Conservation (phyloP, 1,140 invertebrate genomes). For the Holotrichia oblita region DNA sequence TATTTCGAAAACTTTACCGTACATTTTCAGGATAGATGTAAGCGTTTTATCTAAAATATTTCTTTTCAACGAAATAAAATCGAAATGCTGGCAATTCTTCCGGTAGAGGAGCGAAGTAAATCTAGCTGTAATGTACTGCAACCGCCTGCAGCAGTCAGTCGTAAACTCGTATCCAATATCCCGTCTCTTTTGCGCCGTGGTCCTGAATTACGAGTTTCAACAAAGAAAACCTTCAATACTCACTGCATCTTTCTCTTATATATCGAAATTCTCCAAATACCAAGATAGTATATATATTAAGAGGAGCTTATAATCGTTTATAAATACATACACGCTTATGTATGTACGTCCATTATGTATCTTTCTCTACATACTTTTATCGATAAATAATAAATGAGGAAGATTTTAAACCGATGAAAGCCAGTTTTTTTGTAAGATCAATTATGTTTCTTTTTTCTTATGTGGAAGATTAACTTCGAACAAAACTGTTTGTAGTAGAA, state of each 20-base stretch:
- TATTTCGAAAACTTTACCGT: background rate
- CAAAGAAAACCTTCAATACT: conserved; percentile 16
- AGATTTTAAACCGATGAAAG: too few species aligned
- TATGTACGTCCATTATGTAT: too few species aligned
- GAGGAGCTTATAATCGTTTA: background rate
- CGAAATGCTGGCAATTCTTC: conserved; percentile 15
- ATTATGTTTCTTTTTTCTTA: too few species aligned
- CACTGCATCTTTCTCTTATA: conserved; percentile 16
- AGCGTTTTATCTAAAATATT: conserved; percentile 13
- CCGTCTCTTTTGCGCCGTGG: background rate
- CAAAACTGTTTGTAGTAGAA: too few species aligned
- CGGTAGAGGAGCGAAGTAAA: conserved; percentile 10
- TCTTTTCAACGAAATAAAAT: conserved; percentile 6
- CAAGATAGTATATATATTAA: background rate
- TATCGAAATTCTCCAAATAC: background rate
- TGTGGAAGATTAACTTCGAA: too few species aligned
- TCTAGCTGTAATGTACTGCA: conserved; percentile 11
- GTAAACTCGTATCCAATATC: conserved; percentile 20
- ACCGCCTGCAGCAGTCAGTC: conserved; percentile 18
- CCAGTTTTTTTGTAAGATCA: too few species aligned
- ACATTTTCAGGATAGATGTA: background rate
- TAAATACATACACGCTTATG: background rate
- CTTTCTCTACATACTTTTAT: too few species aligned
- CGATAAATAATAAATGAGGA: too few species aligned
- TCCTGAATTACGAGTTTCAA: conserved; percentile 20